phyloP scores from a whole-genome alignment of 2,888 invertebrate genomes.

The Mallateleia sp. region DNA sequence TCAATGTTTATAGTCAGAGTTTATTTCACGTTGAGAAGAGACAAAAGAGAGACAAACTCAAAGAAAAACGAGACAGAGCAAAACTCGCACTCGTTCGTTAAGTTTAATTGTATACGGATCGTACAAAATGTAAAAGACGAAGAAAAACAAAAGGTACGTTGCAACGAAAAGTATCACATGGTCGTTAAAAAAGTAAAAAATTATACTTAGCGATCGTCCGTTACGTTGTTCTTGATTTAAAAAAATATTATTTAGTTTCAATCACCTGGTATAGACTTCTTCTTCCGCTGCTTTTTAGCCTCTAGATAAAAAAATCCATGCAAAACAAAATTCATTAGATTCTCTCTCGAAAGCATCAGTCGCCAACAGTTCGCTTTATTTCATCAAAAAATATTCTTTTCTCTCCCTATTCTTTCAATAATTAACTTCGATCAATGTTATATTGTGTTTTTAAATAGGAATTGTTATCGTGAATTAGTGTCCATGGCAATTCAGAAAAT shows the following conservation, averaged over 20 bases:
- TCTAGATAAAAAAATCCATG: slow-evolving; percentile 91
- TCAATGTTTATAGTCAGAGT: no score
- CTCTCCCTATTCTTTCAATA: slow-evolving; percentile 39
- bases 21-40: no score
- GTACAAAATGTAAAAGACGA: slow-evolving; percentile 12
- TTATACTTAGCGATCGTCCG: slow-evolving; percentile 56
- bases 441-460: slow-evolving; percentile 31
- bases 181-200: slow-evolving; percentile 25
- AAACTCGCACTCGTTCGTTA: slow-evolving; percentile 78
- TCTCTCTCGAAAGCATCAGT: slow-evolving; percentile 83
- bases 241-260: slow-evolving; percentile 84
- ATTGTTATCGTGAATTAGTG: slow-evolving; percentile 33
- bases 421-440: slow-evolving; percentile 37
- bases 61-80: no score
- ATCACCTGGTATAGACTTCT: slow-evolving; percentile 97
- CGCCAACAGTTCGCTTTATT: slow-evolving; percentile 71
- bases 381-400: slow-evolving; percentile 6
- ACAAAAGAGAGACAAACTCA: no score
- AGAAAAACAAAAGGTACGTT: slow-evolving; percentile 1
- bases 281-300: slow-evolving; percentile 98
- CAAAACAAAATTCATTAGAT: slow-evolving; percentile 89
- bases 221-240: slow-evolving; percentile 66
- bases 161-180: slow-evolving; percentile 33
- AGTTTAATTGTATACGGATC: slow-evolving; percentile 8
- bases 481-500: slow-evolving; percentile 20